Conservation (phyloP, 2,797 vertebrate genomes). For the Pempheris klunzingeri region DNA sequence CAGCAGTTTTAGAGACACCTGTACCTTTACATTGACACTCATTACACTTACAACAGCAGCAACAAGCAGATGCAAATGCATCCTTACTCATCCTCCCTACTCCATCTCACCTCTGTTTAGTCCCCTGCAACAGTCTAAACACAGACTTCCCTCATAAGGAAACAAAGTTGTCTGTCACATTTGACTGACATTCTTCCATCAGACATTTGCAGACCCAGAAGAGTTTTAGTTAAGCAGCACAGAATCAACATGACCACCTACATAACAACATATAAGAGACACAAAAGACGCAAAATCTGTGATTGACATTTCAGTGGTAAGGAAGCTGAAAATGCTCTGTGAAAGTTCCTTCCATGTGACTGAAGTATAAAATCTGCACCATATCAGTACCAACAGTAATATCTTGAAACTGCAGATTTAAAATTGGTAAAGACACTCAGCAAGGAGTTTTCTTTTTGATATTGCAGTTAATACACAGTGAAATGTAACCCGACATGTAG, state of each 20-base stretch:
- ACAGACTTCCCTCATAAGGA: constrained; percentile 37
- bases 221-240: constrained; percentile 14
- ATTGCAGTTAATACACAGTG: constrained; percentile 6
- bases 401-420: neutral
- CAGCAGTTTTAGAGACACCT: constrained; percentile 16
- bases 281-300: neutral
- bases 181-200: constrained; percentile 40
- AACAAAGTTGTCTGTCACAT: constrained; percentile 56
- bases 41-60: constrained; percentile 17
- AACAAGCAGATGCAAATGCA: constrained; percentile 55
- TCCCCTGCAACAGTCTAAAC: constrained; percentile 56
- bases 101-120: constrained; percentile 34
- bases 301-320: constrained; percentile 3
- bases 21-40: neutral
- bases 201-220: constrained; percentile 13
- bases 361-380: neutral
- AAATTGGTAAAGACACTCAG: neutral
- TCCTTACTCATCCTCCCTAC: constrained; percentile 30
- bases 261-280: neutral
- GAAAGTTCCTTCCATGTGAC: neutral
- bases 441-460: constrained; percentile 5
- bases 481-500: constrained; percentile 34
- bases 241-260: constrained; percentile 7
- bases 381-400: neutral
- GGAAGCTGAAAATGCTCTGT: neutral